phyloP scores from a whole-genome alignment of 92 coral and sea anemone genomes.

The Epizoanthus ramosus region DNA sequence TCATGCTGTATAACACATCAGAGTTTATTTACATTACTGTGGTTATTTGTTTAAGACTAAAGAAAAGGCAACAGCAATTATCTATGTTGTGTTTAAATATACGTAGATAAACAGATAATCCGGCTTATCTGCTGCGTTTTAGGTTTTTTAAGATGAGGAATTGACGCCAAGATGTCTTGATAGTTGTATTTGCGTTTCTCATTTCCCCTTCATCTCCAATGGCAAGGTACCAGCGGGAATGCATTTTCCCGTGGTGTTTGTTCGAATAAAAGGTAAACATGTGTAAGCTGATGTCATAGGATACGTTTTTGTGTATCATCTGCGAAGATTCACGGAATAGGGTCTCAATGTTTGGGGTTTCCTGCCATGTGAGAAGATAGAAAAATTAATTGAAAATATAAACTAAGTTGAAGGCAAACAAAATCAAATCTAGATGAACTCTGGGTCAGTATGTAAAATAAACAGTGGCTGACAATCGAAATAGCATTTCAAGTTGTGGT shows the following conservation, averaged over 20 bases:
- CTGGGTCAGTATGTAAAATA: no score
- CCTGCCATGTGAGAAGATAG: neutral
- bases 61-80: no score
- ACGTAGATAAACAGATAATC: no score
- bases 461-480: no score
- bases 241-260: neutral
- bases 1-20: no score
- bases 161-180: neutral
- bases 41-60: no score
- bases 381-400: no score
- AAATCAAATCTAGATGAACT: no score
- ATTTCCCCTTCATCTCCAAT: constrained; percentile 19
- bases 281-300: neutral
- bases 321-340: neutral
- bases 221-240: constrained; percentile 18
- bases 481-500: neutral
- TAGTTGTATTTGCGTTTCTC: constrained; percentile 17
- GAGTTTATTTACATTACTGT: no score
- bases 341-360: neutral
- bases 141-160: neutral
- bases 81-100: no score
- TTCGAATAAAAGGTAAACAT: constrained; percentile 2
- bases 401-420: no score
- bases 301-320: no score
- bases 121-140: neutral